These are phyloP conservation scores for Heterodera schachtii DNA, from an alignment of 1,140 invertebrate genomes.

Conservation along the genomic window DNA sequence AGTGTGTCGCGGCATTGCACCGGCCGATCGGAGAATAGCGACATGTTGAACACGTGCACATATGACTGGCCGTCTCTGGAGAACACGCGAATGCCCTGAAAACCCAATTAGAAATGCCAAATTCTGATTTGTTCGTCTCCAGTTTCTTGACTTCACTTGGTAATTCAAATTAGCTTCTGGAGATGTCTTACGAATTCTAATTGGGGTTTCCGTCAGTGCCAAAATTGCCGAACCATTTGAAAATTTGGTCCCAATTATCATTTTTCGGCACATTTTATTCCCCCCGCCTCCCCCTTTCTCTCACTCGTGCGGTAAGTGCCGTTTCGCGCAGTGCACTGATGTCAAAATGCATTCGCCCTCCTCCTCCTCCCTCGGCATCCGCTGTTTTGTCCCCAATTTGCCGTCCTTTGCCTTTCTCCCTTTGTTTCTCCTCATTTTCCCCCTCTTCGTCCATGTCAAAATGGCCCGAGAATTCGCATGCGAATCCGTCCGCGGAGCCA, in stretches of 20 bases:
- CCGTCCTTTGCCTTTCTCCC: slow-evolving; percentile 11
- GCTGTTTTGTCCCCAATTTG: slow-evolving; percentile 38
- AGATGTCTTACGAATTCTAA: too few relatives aligned
- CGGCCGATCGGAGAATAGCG: slow-evolving; percentile 68
- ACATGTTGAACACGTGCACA: slow-evolving; percentile 72
- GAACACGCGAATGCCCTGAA: slow-evolving; percentile 69
- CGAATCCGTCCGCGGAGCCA: slow-evolving; percentile 39
- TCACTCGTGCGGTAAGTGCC: not conserved
- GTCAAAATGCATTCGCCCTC: slow-evolving; percentile 23
- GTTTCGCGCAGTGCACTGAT: slow-evolving; percentile 5
- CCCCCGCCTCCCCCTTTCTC: too few relatives aligned
- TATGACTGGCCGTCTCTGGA: slow-evolving; percentile 72
- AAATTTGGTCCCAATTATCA: too few relatives aligned
- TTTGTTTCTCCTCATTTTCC: slow-evolving; percentile 10
- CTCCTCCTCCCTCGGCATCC: too few relatives aligned
- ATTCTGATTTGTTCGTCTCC: too few relatives aligned
- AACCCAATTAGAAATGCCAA: not conserved
- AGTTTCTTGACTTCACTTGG: too few relatives aligned
- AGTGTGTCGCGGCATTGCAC: slow-evolving; percentile 37
- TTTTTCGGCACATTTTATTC: too few relatives aligned
- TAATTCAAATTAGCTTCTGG: too few relatives aligned
- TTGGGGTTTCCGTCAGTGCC: too few relatives aligned
- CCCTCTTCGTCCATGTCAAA: slow-evolving; percentile 53
- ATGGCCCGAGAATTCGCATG: slow-evolving; percentile 52
- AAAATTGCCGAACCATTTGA: too few relatives aligned